Evolutionary conservation across 2,113 vertebrate species (phyloP), one percentile per base, ranked within the genome.

Genomic region (Ellobius talpinus): DNA sequence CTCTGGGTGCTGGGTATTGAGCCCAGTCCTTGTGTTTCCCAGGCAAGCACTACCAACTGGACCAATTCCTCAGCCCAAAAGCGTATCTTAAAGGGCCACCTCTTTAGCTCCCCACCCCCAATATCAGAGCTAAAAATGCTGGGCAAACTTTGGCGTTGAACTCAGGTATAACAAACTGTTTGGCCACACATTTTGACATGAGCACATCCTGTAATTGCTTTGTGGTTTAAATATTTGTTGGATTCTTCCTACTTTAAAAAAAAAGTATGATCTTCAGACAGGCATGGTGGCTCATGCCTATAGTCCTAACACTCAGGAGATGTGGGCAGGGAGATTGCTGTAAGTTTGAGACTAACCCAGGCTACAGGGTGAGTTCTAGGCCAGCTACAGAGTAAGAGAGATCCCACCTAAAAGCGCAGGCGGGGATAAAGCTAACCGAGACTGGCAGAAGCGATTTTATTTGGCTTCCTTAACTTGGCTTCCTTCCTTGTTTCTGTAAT

Each of bases 161-260:
- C 52, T 82, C 81, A 70, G 87, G 58, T 42, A 0, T 14, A 45
- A 52, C 42, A 63, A 52, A 42, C 68, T 66, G 0, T 77, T 47
- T 2, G 6, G 55, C 45, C 79, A 36, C 91, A 47, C 33, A 78
- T 65, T 92, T 93, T 88, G 82, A 89, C 29, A 19, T 31, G 31
- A 55, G 26, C 42, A 39, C 0, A 6, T 85, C 58, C 29, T 8
- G 10, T 29, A 91, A 86, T 76, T 86, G 70, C 81, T 97, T 68
- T 82, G 33, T 90, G 85, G 76, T 74, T 92, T 88, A 84, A 95
- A 89, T 95, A 93, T 92, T 97, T 97, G 90, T 93, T 91, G 93
- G 90, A 96, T 92, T 95, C 92, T 92, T 96, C 68, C 65, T 92
- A 65, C 65, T 87, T 87, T 29, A 76, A 42, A 94, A 47, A 47